Evolutionary conservation across 1,140 invertebrate genomes (phyloP), one percentile per base, ranked within the genome.

Genomic region (Brachionus koreanus): DNA sequence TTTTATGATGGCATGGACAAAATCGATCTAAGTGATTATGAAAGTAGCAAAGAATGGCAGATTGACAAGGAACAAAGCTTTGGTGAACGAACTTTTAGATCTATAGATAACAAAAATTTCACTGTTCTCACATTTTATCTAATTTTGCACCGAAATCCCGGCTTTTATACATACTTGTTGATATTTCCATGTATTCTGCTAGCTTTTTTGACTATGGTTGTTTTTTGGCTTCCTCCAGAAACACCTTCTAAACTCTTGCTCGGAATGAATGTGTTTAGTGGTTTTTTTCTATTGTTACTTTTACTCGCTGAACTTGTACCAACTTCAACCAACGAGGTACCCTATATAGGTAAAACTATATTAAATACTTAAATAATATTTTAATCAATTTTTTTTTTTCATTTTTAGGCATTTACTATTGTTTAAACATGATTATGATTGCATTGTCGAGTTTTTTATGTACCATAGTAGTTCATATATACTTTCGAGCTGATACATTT

Each of bases 371-470:
- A 7, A 10, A 3, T 10, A 10, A 65, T 63, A 39, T 49, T 39
- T 35, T 0, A 19, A 39, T 2, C 1, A n/a, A 37, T 13, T 69
- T n/a, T n/a, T 5, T 39, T 33, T 72, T n/a, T 35, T 43, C 9
- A 4, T 83, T 85, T 23, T 83, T 37, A 88, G 88, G 87, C 65
- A 87, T 86, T 35, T 89, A 89, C 83, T 89, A 88, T 83, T 89
- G 88, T 83, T 82, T 88, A 57, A 89, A 88, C 77, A 89, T 89
- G 88, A 86, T 88, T 5, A 84, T 89, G 83, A 88, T 89, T 61
- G 88, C 88, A 1, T 83, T 88, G 83, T 89, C 88, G 6, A 86
- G 87, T 10, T 86, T 89, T 42, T 83, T 89, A 16, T 87, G 87
- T 25, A 87, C 86, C 7, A 86, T 88, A 29, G 86, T 89, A 7